Percentiles rank a stretch among this genome's conserved stretches.
These are phyloP conservation scores for Eugnorisma glareosa DNA, from an alignment of 2,888 invertebrate species.

Conservation along the genomic window DNA sequence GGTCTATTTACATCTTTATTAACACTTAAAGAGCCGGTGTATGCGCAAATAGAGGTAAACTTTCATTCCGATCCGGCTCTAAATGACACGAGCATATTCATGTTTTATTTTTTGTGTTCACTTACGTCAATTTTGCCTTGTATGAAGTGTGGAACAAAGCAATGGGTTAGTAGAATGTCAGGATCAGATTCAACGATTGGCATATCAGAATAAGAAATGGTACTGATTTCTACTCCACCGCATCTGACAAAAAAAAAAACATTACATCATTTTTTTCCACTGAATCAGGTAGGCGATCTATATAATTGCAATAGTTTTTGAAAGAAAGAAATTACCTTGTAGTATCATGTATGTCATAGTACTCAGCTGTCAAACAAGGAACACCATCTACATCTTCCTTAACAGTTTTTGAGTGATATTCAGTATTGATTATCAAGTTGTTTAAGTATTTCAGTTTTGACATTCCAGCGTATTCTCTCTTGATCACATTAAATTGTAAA, in stretches of 20 bases:
- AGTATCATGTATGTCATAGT: constrained; percentile 17
- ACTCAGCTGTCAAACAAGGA: constrained; percentile 33
- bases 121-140: constrained; percentile 45
- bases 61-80: not conserved
- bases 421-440: constrained; percentile 16
- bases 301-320: not conserved
- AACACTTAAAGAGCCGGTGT: not conserved
- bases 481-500: constrained; percentile 65
- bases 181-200: constrained; percentile 34
- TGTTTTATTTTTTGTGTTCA: not conserved
- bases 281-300: not conserved
- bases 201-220: constrained; percentile 17
- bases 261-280: not conserved
- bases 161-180: constrained; percentile 34
- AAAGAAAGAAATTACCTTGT: constrained; percentile 27
- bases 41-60: not conserved
- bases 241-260: constrained; percentile 29
- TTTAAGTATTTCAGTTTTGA: constrained; percentile 36
- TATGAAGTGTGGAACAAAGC: constrained; percentile 44
- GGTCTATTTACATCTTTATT: too few relatives aligned
- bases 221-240: constrained; percentile 46
- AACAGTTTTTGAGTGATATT: not conserved
- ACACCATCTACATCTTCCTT: constrained; percentile 23
- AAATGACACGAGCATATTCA: not conserved
- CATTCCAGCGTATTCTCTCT: constrained; percentile 43